Evolutionary conservation across 2,888 invertebrate species (phyloP).

Genomic region (Catocala sponsa): DNA sequence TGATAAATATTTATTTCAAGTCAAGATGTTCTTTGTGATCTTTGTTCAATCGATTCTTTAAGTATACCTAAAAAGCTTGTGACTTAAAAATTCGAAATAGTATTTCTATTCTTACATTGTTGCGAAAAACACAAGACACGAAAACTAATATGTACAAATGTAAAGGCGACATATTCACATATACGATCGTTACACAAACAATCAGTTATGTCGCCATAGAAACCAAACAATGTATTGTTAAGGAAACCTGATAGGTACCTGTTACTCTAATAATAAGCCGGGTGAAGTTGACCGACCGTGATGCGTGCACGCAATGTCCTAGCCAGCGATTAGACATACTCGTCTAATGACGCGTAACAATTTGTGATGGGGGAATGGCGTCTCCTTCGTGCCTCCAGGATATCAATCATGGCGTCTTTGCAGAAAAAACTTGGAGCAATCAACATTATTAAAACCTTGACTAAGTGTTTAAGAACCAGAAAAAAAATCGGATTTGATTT

Average conservation of each 20-base stretch:
- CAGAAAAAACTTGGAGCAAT: constrained; percentile 46
- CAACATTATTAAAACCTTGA: constrained; percentile 42
- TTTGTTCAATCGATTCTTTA: no score
- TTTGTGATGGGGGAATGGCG: constrained; percentile 45
- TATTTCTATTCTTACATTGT: constrained; percentile 4
- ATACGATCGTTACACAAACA: constrained; percentile 12
- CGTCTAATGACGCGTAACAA: constrained; percentile 61
- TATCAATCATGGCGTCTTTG: constrained; percentile 55
- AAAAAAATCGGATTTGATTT: neutral
- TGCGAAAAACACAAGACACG: constrained; percentile 7
- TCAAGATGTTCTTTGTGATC: no score
- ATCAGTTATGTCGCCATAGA: constrained; percentile 21
- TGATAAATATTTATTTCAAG: no score
- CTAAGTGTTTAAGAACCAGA: constrained; percentile 20
- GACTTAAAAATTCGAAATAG: neutral
- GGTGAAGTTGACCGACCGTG: constrained; percentile 36
- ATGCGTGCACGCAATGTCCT: constrained; percentile 46
- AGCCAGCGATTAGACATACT: constrained; percentile 44
- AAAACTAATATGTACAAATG: constrained; percentile 6
- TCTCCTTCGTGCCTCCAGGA: constrained; percentile 58
- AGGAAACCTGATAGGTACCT: constrained; percentile 30
- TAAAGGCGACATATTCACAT: constrained; percentile 8
- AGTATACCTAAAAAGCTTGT: no score
- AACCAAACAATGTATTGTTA: constrained; percentile 26
- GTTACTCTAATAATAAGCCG: constrained; percentile 31